phyloP scores from a whole-genome alignment of 2,797 vertebrate species.

The Cyprinodon diabolis region DNA sequence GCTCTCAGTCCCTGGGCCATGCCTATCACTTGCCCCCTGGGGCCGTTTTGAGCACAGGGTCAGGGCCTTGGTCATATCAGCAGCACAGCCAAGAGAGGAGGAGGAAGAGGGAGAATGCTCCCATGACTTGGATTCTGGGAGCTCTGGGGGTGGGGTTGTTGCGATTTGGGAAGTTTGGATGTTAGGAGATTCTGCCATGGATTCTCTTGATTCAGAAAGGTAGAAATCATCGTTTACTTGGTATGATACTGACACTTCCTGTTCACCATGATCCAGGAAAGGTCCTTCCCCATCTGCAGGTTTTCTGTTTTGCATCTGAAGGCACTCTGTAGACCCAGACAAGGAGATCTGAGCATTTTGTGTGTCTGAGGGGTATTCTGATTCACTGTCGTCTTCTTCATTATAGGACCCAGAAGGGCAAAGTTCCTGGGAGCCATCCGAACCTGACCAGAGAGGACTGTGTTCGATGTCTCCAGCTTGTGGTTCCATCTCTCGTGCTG shows the following conservation, averaged over 20 bases:
- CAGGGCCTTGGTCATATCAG: constrained; percentile 64
- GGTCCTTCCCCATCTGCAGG: constrained; percentile 76
- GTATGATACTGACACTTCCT: constrained; percentile 41
- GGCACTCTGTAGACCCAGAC: constrained; percentile 34
- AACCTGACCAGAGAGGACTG: constrained; percentile 58
- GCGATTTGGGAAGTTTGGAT: constrained; percentile 42
- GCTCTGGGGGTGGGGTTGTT: constrained; percentile 67
- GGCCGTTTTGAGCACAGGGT: constrained; percentile 55
- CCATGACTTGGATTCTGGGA: constrained; percentile 37
- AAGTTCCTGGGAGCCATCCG: constrained; percentile 65
- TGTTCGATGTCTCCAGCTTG: constrained; percentile 46
- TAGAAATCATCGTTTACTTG: constrained; percentile 50
- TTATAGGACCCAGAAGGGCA: constrained; percentile 65
- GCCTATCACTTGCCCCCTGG: constrained; percentile 53
- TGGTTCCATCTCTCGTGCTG: constrained; percentile 66
- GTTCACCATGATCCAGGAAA: constrained; percentile 63
- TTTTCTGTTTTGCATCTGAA: constrained; percentile 55
- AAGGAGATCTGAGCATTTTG: constrained; percentile 40
- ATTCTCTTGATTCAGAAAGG: constrained; percentile 43
- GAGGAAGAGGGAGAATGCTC: constrained; percentile 66
- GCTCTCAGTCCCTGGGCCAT: constrained; percentile 51
- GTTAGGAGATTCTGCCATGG: constrained; percentile 36
- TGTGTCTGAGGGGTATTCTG: constrained; percentile 50
- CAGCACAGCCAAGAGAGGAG: constrained; percentile 49
- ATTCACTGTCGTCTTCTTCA: constrained; percentile 69